Conservation (phyloP, 2,113 vertebrate genomes). For the Clarias batrachus region DNA sequence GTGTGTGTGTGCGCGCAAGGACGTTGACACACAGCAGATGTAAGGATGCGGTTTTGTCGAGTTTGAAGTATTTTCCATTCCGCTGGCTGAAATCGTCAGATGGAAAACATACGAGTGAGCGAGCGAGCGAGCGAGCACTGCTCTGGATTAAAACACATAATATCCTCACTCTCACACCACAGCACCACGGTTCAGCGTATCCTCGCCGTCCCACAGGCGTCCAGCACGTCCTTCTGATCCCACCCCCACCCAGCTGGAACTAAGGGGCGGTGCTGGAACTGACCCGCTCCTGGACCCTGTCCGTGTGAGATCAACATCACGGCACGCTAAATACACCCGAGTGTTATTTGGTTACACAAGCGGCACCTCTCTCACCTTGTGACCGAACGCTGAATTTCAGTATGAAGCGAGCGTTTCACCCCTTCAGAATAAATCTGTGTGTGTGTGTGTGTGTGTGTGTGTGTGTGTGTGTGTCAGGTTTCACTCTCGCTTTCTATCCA, state of each 20-base stretch:
- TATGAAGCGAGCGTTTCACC: background rate
- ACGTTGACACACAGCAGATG: constrained; percentile 71
- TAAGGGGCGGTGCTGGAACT: background rate
- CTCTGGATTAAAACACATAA: background rate
- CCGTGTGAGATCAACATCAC: background rate
- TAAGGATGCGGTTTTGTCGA: constrained; percentile 61
- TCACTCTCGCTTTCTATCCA: background rate
- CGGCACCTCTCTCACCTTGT: background rate
- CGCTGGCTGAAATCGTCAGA: constrained; percentile 20
- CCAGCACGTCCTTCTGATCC: background rate
- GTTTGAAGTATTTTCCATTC: constrained; percentile 69
- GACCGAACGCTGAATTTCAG: background rate
- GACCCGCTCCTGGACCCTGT: background rate
- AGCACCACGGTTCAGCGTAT: background rate
- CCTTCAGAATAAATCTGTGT: background rate
- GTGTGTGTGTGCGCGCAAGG: constrained; percentile 48
- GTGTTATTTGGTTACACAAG: background rate
- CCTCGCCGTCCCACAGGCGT: background rate
- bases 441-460: constrained; percentile 2
- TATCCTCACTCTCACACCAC: background rate
- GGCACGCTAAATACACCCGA: no score
- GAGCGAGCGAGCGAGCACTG: no score
- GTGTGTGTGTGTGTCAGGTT: background rate
- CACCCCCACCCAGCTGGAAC: no score
- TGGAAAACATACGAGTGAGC: constrained; percentile 10